Conservation (phyloP, 2,797 vertebrate genomes). For the Phalanger gymnotis region DNA sequence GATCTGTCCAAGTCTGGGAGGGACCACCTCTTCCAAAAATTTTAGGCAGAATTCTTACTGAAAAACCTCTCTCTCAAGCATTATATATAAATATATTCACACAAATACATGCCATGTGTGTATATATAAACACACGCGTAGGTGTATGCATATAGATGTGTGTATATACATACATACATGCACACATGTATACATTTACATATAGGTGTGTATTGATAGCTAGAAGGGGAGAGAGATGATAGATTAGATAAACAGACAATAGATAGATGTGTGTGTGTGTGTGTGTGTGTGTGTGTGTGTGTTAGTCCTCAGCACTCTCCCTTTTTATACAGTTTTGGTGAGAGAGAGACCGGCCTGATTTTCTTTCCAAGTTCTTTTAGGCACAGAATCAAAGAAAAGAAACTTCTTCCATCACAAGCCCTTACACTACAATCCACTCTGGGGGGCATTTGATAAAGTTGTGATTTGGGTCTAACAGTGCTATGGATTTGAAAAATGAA, state of each 20-base stretch:
- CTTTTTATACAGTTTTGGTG: not conserved
- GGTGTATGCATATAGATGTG: too few species aligned
- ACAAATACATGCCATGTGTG: not conserved
- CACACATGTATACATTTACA: too few species aligned
- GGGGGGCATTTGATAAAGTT: slow-evolving; percentile 20
- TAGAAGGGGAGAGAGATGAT: not conserved
- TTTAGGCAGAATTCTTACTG: not conserved
- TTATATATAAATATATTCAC: not conserved
- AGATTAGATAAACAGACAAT: not conserved
- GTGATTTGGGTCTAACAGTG: slow-evolving; percentile 26
- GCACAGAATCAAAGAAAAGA: not conserved
- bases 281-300: not conserved
- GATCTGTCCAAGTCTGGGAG: too few species aligned
- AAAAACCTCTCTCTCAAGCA: not conserved
- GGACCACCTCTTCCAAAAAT: not conserved
- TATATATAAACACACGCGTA: too few species aligned
- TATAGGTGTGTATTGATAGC: too few species aligned
- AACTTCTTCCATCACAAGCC: not conserved
- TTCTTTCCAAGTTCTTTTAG: not conserved
- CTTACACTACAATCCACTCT: not conserved
- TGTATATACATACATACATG: too few species aligned
- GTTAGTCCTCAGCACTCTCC: not conserved
- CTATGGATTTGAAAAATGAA: slow-evolving; percentile 24
- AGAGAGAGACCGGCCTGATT: not conserved
- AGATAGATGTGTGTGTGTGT: too few species aligned